These are phyloP conservation scores for Apostichopus leukothele DNA, from an alignment of 53 echinoderm and acorn worm species.

Conservation along the genomic window DNA sequence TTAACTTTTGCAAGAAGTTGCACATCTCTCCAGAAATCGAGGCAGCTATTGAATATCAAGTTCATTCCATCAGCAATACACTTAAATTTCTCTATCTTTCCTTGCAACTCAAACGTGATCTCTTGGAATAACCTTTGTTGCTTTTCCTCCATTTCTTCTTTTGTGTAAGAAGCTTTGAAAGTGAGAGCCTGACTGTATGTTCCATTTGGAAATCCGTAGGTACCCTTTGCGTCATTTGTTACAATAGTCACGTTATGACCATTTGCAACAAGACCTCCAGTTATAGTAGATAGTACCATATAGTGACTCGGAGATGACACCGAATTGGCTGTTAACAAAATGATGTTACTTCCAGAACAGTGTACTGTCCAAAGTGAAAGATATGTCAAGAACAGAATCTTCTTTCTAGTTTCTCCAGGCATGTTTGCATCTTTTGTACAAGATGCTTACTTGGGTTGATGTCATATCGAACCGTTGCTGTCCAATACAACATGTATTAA, in stretches of 20 bases:
- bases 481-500: too few relatives aligned
- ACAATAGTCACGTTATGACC: conserved; percentile 70
- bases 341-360: conserved; percentile 21
- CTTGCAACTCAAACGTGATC: background rate
- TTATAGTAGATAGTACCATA: conserved; percentile 56
- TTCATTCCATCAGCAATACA: background rate
- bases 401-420: too few relatives aligned
- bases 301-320: conserved; percentile 50
- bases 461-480: too few relatives aligned
- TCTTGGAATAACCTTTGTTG: background rate
- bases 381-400: background rate
- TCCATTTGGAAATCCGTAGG: conserved; percentile 40
- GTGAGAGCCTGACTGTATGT: conserved; percentile 9
- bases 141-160: background rate
- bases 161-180: background rate
- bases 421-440: too few relatives aligned
- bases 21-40: conserved; percentile 35
- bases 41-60: conserved; percentile 22
- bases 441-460: too few relatives aligned
- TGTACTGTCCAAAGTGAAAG: background rate
- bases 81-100: background rate
- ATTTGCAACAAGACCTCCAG: conserved; percentile 46
- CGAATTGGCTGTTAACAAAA: conserved; percentile 28
- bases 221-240: conserved; percentile 26
- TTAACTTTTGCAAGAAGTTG: conserved; percentile 19